phyloP scores from a whole-genome alignment of 1,140 invertebrate species.

The Agrypnia vestita region DNA sequence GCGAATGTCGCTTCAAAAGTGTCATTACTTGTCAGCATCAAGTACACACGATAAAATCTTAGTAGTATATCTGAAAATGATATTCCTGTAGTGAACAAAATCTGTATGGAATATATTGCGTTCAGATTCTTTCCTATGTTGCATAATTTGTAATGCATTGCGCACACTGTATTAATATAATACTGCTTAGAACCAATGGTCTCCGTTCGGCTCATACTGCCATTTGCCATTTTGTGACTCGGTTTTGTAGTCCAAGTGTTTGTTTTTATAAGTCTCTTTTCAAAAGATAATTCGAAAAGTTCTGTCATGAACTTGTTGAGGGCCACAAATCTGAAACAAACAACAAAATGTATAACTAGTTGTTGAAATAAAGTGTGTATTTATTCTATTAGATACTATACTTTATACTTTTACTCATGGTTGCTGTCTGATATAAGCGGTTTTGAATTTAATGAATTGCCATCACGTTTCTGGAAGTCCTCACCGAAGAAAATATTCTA shows the following conservation, averaged over 20 bases:
- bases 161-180: background rate
- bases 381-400: too few species aligned
- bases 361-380: background rate
- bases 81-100: background rate
- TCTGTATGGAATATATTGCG: background rate
- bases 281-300: background rate
- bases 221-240: too few species aligned
- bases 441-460: too few species aligned
- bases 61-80: background rate
- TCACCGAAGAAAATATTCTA: too few species aligned
- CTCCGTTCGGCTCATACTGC: background rate
- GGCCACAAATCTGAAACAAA: background rate
- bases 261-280: too few species aligned
- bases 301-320: background rate
- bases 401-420: too few species aligned
- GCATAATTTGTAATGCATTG: constrained; percentile 6
- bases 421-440: too few species aligned
- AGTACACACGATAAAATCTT: background rate
- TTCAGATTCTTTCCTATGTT: background rate
- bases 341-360: background rate
- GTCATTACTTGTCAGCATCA: background rate
- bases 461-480: too few species aligned
- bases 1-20: background rate
- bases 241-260: too few species aligned
- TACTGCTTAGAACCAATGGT: background rate